Evolutionary conservation across 2,113 vertebrate genomes (phyloP).

Genomic region (Paratilapia polleni): DNA sequence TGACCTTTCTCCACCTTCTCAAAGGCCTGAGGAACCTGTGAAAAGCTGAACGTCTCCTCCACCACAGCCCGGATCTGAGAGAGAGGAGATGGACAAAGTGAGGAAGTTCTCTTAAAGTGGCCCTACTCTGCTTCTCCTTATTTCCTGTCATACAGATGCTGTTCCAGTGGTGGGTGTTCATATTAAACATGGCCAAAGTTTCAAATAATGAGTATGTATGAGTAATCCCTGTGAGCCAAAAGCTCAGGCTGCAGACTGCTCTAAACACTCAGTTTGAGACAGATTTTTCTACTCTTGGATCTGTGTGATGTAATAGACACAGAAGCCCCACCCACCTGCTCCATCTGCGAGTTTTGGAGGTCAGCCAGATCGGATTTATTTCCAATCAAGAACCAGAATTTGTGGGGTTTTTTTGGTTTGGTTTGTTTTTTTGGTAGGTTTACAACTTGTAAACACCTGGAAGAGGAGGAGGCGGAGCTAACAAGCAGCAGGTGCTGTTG

Average conservation of each 20-base stretch:
- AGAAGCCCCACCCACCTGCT: not conserved
- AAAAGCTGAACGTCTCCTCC: constrained; percentile 89
- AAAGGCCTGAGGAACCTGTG: constrained; percentile 91
- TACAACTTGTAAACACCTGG: too few relatives aligned
- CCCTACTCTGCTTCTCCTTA: not conserved
- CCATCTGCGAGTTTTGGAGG: too few relatives aligned
- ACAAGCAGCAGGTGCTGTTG: not conserved
- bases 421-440: too few relatives aligned
- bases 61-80: constrained; percentile 89
- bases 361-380: too few relatives aligned
- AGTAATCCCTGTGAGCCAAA: not conserved
- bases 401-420: too few relatives aligned
- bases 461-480: not conserved
- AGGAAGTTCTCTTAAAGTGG: not conserved
- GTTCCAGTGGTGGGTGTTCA: not conserved
- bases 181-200: not conserved
- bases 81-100: constrained; percentile 54
- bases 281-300: not conserved
- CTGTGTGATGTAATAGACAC: not conserved
- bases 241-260: not conserved
- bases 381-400: too few relatives aligned
- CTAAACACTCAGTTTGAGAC: not conserved
- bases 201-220: too few relatives aligned
- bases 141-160: not conserved
- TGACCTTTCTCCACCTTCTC: constrained; percentile 91